Evolutionary conservation across 2,113 vertebrate species (phyloP).

Genomic region (Antigone vipio): DNA sequence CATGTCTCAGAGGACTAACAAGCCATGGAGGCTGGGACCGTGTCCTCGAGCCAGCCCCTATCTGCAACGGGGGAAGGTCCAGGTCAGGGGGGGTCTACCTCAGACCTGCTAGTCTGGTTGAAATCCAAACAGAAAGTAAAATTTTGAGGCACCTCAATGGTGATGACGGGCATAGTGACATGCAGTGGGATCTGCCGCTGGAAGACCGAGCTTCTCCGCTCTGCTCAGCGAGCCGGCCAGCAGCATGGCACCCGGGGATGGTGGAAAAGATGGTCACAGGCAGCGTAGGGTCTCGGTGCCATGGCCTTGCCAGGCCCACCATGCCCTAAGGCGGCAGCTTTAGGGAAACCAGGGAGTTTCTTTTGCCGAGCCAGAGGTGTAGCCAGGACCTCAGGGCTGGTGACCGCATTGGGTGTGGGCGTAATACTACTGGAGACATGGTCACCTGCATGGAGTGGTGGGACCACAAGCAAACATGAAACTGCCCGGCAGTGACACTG

Average conservation of each 20-base stretch:
- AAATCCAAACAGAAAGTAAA: background rate
- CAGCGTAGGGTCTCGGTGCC: background rate
- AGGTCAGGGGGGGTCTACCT: background rate
- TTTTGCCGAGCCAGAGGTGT: background rate
- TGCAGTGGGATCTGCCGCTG: background rate
- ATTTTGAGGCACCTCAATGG: background rate
- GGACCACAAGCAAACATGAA: background rate
- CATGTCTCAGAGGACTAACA: background rate
- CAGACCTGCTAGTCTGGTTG: background rate
- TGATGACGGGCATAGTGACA: background rate
- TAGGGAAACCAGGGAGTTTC: background rate
- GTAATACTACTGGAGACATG: background rate
- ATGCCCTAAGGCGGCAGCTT: background rate
- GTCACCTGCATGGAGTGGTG: accelerated
- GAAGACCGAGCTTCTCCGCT: background rate
- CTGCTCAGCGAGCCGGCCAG: background rate
- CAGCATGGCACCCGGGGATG: accelerated
- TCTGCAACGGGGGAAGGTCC: accelerated
- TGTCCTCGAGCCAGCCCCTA: background rate
- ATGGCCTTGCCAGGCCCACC: background rate
- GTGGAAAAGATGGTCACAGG: background rate
- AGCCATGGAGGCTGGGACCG: background rate
- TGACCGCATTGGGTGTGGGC: background rate
- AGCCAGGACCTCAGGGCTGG: background rate
- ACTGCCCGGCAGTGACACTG: background rate